Evolutionary conservation across 1,140 invertebrate species (phyloP).

Genomic region (Metaphire vulgaris): DNA sequence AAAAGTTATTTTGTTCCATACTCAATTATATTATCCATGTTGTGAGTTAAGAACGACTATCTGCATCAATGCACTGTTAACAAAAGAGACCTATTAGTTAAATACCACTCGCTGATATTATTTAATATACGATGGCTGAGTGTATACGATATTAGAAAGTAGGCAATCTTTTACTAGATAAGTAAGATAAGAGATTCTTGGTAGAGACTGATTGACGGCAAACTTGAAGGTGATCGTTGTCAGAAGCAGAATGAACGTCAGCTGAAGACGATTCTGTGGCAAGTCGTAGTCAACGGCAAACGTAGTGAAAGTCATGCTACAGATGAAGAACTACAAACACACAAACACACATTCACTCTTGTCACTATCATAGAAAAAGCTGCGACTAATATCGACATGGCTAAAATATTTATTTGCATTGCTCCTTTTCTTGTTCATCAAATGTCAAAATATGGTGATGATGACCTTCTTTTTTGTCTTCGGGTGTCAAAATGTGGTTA

Average conservation of each 20-base stretch:
- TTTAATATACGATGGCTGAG: no score
- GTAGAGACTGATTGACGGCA: conserved; percentile 27
- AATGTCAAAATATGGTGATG: no score
- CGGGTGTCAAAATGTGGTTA: not conserved
- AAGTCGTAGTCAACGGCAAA: conserved; percentile 29
- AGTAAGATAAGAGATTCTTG: conserved; percentile 31
- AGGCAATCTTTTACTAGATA: conserved; percentile 30
- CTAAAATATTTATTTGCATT: not conserved
- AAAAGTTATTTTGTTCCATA: no score
- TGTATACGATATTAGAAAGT: no score
- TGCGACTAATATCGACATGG: no score
- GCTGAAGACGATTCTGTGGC: conserved; percentile 31
- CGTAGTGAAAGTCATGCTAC: conserved; percentile 31
- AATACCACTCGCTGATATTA: no score
- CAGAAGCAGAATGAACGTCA: conserved; percentile 30
- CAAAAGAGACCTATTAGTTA: no score
- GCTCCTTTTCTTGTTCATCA: not conserved
- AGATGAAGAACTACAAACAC: conserved; percentile 30
- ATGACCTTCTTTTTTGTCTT: no score
- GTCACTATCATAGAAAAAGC: not conserved
- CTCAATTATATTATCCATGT: no score
- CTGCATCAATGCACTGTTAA: no score
- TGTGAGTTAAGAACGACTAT: no score
- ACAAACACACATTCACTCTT: not conserved
- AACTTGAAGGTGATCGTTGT: conserved; percentile 32